These are phyloP conservation scores for Hypsibius dujardini DNA, from an alignment of 1,140 invertebrate genomes.

Conservation along the genomic window DNA sequence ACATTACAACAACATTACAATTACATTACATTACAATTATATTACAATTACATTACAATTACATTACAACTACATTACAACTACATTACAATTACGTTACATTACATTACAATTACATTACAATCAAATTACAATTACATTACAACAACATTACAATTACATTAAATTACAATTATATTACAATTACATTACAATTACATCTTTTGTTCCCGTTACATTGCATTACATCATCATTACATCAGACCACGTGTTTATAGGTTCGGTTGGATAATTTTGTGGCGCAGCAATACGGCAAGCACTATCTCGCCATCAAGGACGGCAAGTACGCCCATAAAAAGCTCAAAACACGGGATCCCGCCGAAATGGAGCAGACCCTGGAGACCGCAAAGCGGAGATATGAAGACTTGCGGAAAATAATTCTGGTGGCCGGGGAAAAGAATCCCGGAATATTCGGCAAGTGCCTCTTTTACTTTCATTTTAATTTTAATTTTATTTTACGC, in stretches of 20 bases:
- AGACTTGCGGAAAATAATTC: constrained; percentile 5
- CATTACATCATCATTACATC: background rate
- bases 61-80: background rate
- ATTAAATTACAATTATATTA: no score
- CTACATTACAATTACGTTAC: background rate
- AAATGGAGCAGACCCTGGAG: background rate
- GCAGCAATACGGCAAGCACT: constrained; percentile 12
- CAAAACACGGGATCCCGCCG: background rate
- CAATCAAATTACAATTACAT: no score
- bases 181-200: no score
- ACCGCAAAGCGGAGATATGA: no score
- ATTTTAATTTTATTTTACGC: background rate
- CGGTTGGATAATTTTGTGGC: constrained; percentile 7
- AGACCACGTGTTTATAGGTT: background rate
- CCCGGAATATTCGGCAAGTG: background rate
- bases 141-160: no score
- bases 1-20: no score
- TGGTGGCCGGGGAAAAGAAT: background rate
- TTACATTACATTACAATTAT: no score
- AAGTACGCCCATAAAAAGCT: background rate
- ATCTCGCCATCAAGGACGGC: background rate
- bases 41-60: background rate
- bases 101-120: no score
- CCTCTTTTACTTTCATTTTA: background rate
- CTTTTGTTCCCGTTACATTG: no score